Base-by-base conservation (phyloP, 2,888 invertebrate species). In the Petrolisthes manimaculis region DNA sequence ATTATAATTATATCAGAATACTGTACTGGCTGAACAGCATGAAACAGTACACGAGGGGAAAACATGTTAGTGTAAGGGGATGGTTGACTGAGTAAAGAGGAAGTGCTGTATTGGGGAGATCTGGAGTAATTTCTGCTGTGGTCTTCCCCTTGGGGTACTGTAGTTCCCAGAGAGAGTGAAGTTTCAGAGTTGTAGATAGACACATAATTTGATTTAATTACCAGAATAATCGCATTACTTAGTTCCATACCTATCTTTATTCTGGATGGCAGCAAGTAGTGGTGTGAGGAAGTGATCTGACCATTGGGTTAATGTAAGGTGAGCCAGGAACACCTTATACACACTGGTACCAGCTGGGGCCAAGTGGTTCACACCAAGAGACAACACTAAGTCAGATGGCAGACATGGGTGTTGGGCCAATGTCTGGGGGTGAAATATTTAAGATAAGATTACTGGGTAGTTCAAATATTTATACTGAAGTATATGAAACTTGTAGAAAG, bases 291-390 rank as follows among this genome's bases (percentile, higher is more conserved):
- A 89, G 83, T 83, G 74, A n/a, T 77, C 12, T n/a, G 12, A 55
- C 89, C 89, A 89, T 9, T 37, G 14, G 4, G 37, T 9, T 4
- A 24, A 24, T 5, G 71, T 5, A 5, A 89, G 56, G 56, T 86
- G 82, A 4, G 67, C 56, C 21, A 89, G 78, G 5, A 83, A 51
- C n/a, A 86, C 61, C 56, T 89, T 89, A 78, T 89, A 89, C 4
- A 89, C 89, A 71, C 24, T n/a, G 24, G 86, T 53, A 56, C 85
- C 80, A 69, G 86, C 55, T 21, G 89, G 86, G 5, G 85, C 89
- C 37, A 89, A 37, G 21, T 89, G 85, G 71, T 89, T 89, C 37
- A 89, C 89, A 18, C 71, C 75, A 37, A 89, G 71, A 1, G 85
- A 83, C 4, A 21, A 21, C 14, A 37, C 51, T 3, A 89, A 67